Base-by-base conservation (phyloP, 1,140 invertebrate genomes). In the Wasmannia auropunctata region DNA sequence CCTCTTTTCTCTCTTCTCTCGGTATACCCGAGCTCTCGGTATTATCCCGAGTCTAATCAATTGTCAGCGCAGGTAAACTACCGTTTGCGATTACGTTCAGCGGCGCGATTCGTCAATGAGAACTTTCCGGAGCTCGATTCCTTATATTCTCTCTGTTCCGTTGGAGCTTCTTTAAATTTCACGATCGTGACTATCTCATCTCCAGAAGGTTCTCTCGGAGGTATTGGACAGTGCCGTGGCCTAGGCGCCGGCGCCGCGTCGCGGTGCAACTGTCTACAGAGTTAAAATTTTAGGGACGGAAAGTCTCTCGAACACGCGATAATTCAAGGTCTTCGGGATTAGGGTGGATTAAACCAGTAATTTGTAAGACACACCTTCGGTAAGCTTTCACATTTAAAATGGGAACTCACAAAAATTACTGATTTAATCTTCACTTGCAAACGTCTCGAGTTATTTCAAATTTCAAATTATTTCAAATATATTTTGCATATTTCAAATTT, bases 31-130 rank as follows among this genome's bases (percentile, higher is more conserved):
- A 43, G 60, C 11, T 63, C 74, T 58, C n/a, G n/a, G 51, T 74
- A 83, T 72, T 81, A 81, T 81, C 67, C 37, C 25, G 25, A 31
- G 67, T 74, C 79, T 83, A 83, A 83, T 83, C 79, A 74, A 83
- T 83, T 74, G 67, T 83, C 67, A 74, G 67, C 54, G 79, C 54
- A 49, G 79, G 19, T 72, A 83, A 83, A 83, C 67, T 58, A 74
- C 51, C 79, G 79, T 60, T 83, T 58, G 79, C 79, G 79, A 74
- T 83, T 72, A 72, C 79, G 65, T 65, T 81, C 37, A 37, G 25
- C 65, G 37, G 25, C 34, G 79, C 79, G 79, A 81, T 72, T 83
- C 79, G 67, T 83, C 79, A 74, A 74, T 74, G 67, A 58, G 67
- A 43, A 72, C 25, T 74, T 74, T 58, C 65, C 51, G n/a, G 49